phyloP scores from a whole-genome alignment of 2,113 vertebrate genomes.

The Phoenicopterus ruber region DNA sequence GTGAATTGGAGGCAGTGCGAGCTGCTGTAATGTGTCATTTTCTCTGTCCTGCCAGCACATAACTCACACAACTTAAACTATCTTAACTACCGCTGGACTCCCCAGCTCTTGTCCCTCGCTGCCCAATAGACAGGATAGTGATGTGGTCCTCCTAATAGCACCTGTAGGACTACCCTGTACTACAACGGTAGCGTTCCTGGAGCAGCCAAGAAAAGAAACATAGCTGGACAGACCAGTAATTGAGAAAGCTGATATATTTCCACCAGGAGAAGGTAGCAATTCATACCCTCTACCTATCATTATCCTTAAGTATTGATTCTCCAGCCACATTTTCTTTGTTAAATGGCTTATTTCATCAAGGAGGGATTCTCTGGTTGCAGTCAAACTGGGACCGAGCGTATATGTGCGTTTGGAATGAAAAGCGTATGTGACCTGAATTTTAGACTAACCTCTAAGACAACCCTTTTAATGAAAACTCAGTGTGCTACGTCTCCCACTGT shows the following conservation, averaged over 20 bases:
- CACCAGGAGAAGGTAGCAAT: background rate
- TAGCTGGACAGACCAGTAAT: background rate
- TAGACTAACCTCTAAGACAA: background rate
- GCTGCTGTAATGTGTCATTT: background rate
- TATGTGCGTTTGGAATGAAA: background rate
- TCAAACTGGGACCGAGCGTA: background rate
- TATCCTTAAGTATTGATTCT: slow-evolving; percentile 8
- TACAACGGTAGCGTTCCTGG: background rate
- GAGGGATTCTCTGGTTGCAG: background rate
- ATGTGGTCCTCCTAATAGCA: background rate
- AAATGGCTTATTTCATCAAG: slow-evolving; percentile 12
- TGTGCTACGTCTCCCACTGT: background rate
- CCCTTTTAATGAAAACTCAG: background rate
- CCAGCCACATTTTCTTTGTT: slow-evolving; percentile 22
- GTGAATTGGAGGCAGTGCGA: background rate
- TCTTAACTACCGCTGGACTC: background rate
- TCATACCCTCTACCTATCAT: background rate
- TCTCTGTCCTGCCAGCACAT: background rate
- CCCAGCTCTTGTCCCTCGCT: background rate
- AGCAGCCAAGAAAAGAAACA: background rate
- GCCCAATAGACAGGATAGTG: background rate
- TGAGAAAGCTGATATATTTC: slow-evolving; percentile 16
- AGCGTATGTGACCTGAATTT: background rate
- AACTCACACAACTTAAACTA: slow-evolving; percentile 2
- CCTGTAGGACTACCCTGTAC: background rate